Conservation (phyloP, 1,140 invertebrate species). For the Leucophenga varia region DNA sequence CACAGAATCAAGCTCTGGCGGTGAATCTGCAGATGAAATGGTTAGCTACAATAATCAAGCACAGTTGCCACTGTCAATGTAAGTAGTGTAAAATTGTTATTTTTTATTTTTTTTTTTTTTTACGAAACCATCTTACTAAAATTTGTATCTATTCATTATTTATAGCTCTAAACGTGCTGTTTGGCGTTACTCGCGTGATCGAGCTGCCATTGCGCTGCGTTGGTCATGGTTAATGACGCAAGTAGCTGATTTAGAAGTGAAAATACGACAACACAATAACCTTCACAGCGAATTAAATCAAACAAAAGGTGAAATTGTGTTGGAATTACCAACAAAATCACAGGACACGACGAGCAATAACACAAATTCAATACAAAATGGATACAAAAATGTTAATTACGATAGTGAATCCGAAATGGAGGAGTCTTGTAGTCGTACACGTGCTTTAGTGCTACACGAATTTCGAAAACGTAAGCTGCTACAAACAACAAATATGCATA, state of each 20-base stretch:
- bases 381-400: background rate
- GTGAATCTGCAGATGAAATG: conserved; percentile 90
- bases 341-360: background rate
- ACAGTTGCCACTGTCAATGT: conserved; percentile 75
- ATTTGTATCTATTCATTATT: background rate
- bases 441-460: conserved; percentile 50
- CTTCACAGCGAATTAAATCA: conserved; percentile 67
- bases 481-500: conserved; percentile 71
- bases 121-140: background rate
- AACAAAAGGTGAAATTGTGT: conserved; percentile 58
- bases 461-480: conserved; percentile 77
- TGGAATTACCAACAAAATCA: conserved; percentile 21
- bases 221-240: conserved; percentile 91
- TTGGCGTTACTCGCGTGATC: conserved; percentile 78
- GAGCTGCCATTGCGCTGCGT: conserved; percentile 75
- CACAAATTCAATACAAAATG: background rate
- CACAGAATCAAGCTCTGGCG: conserved; percentile 89
- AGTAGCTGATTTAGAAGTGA: conserved; percentile 87
- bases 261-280: conserved; percentile 83
- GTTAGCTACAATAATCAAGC: conserved; percentile 75
- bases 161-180: conserved; percentile 74
- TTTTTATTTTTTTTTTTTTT: background rate
- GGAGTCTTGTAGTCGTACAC: conserved; percentile 35
- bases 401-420: conserved; percentile 1
- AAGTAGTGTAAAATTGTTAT: conserved; percentile 59